phyloP scores from a whole-genome alignment of 2,888 invertebrate species.

The Apamea epomidion region DNA sequence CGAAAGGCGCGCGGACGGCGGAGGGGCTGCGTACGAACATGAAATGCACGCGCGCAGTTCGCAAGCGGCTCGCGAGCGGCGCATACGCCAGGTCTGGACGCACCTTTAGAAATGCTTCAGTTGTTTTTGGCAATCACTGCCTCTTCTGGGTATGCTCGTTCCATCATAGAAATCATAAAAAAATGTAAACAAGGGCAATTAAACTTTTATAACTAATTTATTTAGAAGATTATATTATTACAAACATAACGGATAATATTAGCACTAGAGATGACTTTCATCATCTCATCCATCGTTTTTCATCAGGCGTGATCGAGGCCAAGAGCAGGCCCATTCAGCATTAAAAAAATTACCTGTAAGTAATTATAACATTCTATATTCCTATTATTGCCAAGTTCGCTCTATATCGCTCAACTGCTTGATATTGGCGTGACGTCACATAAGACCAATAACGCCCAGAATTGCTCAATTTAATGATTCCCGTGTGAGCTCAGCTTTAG shows the following conservation, averaged over 20 bases:
- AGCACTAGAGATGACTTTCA: too few species aligned
- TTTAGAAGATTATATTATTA: too few species aligned
- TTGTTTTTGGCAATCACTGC: not conserved
- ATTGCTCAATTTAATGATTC: not conserved
- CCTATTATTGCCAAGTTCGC: not conserved
- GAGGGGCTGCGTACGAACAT: too few species aligned
- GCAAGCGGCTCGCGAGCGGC: too few species aligned
- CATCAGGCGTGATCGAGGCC: not conserved
- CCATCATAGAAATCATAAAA: not conserved
- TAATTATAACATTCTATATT: not conserved
- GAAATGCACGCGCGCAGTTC: too few species aligned
- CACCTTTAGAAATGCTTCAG: not conserved
- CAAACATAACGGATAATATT: too few species aligned
- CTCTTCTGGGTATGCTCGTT: not conserved
- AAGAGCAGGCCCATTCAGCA: not conserved
- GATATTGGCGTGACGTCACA: not conserved
- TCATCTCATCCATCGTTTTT: not conserved
- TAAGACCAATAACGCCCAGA: not conserved
- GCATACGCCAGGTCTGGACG: too few species aligned
- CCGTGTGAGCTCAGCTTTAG: constrained; percentile 5
- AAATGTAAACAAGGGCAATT: too few species aligned
- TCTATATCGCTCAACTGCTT: not conserved
- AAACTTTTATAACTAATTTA: too few species aligned
- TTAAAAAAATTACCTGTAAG: not conserved
- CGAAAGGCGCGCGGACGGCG: too few species aligned